Conservation (phyloP, 2,888 invertebrate species). For the Oscheius onirici region DNA sequence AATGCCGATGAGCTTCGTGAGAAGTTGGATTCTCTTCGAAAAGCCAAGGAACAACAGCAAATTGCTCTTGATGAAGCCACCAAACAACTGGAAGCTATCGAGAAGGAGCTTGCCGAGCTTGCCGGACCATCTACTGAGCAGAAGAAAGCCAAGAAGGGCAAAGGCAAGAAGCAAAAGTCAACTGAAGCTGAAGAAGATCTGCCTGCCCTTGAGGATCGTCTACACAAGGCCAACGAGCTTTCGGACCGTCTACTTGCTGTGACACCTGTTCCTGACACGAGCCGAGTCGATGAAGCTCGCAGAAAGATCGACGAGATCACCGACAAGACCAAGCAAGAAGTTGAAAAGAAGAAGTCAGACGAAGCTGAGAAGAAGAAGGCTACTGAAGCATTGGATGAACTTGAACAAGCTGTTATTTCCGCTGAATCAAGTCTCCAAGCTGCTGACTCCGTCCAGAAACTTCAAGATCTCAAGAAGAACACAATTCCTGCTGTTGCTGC, state of each 20-base stretch:
- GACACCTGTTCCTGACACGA: neutral
- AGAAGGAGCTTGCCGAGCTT: conserved; percentile 41
- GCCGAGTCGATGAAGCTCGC: conserved; percentile 19
- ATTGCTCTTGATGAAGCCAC: conserved; percentile 1
- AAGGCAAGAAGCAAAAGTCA: conserved; percentile 29
- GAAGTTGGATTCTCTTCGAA: conserved; percentile 35
- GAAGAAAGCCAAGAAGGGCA: conserved; percentile 34
- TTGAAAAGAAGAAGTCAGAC: conserved; percentile 28
- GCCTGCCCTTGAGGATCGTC: conserved; percentile 19
- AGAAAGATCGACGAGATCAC: conserved; percentile 17
- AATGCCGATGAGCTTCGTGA: conserved; percentile 43
- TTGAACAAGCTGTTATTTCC: conserved; percentile 39
- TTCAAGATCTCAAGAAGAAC: conserved; percentile 33
- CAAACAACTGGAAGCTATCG: conserved; percentile 18
- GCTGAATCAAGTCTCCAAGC: conserved; percentile 38
- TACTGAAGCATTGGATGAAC: conserved; percentile 41
- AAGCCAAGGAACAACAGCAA: conserved; percentile 39
- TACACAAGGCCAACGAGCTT: conserved; percentile 18
- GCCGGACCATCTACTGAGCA: conserved; percentile 5
- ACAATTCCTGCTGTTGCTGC: conserved; percentile 27
- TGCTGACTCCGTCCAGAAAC: conserved; percentile 32
- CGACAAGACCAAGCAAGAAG: conserved; percentile 36
- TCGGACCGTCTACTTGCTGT: conserved; percentile 5
- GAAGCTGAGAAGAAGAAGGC: conserved; percentile 30
- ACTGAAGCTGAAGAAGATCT: neutral